Percentiles rank a stretch among this genome's conserved stretches.
Evolutionary conservation across 1,140 invertebrate genomes (phyloP).

Genomic region (Helicorthomorpha holstii): DNA sequence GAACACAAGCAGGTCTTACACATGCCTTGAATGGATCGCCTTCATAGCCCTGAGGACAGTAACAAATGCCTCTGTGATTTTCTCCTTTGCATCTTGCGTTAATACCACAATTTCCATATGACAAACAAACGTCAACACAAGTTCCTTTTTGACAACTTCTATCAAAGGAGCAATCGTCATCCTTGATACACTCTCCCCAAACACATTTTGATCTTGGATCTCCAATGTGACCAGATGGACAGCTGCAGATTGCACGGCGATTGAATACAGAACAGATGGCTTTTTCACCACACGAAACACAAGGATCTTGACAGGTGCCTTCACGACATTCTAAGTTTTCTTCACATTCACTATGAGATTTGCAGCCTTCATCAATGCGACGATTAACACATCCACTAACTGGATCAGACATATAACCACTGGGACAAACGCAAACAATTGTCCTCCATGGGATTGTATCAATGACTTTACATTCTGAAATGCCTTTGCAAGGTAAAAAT

Average conservation of each 20-base stretch:
- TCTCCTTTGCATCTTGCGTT: constrained; percentile 55
- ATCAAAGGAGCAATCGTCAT: constrained; percentile 58
- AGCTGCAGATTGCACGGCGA: constrained; percentile 62
- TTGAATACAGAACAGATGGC: constrained; percentile 56
- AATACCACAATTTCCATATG: constrained; percentile 55
- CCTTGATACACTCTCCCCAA: constrained; percentile 45
- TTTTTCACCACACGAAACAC: constrained; percentile 50
- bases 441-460: constrained; percentile 64
- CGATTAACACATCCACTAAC: constrained; percentile 45
- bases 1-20: constrained; percentile 61
- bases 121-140: constrained; percentile 50
- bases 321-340: constrained; percentile 56
- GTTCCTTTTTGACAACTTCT: constrained; percentile 59
- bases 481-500: constrained; percentile 20
- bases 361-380: constrained; percentile 32
- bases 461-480: constrained; percentile 51
- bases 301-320: constrained; percentile 62
- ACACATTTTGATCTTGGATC: background rate
- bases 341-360: constrained; percentile 62
- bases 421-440: constrained; percentile 66
- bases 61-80: constrained; percentile 56
- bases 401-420: constrained; percentile 58
- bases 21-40: constrained; percentile 72
- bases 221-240: constrained; percentile 41
- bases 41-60: constrained; percentile 61